Percentiles rank a stretch among this genome's conserved stretches.
Conservation (phyloP, 2,113 vertebrate species). For the Mesembrinibis cayennensis region DNA sequence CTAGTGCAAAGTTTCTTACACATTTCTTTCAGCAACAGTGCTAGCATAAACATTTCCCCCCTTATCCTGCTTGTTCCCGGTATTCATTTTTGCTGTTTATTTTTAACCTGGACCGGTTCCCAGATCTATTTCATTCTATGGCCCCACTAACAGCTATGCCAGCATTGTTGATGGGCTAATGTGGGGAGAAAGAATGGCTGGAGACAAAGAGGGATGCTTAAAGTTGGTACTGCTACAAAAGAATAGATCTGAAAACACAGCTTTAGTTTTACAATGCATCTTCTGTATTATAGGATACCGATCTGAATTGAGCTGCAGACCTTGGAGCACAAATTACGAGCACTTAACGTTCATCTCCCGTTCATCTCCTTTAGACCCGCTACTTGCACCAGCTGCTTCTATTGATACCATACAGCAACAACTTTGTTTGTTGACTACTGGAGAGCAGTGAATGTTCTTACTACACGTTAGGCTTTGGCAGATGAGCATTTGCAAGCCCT, state of each 20-base stretch:
- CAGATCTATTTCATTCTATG: conserved; percentile 38
- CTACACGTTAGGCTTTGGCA: conserved; percentile 19
- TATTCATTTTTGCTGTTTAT: conserved; percentile 55
- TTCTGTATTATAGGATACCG: not conserved
- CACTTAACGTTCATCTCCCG: not conserved
- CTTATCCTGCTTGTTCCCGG: not conserved
- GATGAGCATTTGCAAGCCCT: conserved; percentile 17
- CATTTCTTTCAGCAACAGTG: not conserved
- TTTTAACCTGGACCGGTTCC: conserved; percentile 49
- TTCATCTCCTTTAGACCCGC: conserved; percentile 1
- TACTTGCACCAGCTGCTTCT: conserved; percentile 32
- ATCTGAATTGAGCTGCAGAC: conserved; percentile 9
- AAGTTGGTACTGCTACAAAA: conserved; percentile 13
- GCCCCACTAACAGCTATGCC: conserved; percentile 10
- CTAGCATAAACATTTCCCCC: conserved; percentile 6
- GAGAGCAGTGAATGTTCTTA: conserved; percentile 9
- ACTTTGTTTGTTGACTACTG: conserved; percentile 12
- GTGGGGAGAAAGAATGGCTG: conserved; percentile 13
- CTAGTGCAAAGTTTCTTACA: not conserved
- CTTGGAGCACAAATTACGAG: not conserved
- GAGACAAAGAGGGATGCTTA: conserved; percentile 9
- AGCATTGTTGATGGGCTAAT: not conserved
- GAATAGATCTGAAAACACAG: conserved; percentile 3
- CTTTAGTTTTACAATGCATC: conserved; percentile 11
- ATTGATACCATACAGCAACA: not conserved